A percentile compares a stretch with the other conserved stretches of the same genome.
Conservation (phyloP, 2,888 invertebrate genomes). For the Cheilosia variabilis region DNA sequence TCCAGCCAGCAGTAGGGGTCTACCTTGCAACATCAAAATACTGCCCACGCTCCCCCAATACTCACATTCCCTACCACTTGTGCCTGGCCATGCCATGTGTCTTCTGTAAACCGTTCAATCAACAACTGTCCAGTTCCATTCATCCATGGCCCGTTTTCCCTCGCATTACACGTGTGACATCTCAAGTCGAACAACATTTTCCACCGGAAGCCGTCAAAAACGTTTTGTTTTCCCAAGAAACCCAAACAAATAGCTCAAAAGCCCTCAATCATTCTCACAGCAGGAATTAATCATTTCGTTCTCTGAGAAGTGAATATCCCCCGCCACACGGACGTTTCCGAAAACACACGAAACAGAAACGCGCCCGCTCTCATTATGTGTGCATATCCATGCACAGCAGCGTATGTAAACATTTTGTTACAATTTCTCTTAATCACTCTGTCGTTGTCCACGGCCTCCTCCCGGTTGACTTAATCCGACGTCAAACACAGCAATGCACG, state of each 20-base stretch:
- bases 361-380: conserved; percentile 51
- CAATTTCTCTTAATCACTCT: conserved; percentile 73
- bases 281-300: conserved; percentile 61
- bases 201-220: conserved; percentile 50
- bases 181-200: conserved; percentile 42
- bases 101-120: not conserved
- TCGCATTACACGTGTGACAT: conserved; percentile 35
- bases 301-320: conserved; percentile 47
- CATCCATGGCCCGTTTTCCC: conserved; percentile 5
- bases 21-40: too few relatives aligned
- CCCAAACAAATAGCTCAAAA: conserved; percentile 40
- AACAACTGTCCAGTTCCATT: not conserved
- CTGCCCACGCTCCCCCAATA: too few relatives aligned
- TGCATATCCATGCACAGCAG: conserved; percentile 44
- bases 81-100: too few relatives aligned
- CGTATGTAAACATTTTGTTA: conserved; percentile 75
- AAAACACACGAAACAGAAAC: conserved; percentile 32
- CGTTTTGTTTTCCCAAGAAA: conserved; percentile 21
- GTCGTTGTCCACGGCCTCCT: conserved; percentile 54
- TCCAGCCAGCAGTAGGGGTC: too few relatives aligned
- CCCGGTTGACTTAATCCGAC: conserved; percentile 65
- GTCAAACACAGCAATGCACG: conserved; percentile 15
- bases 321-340: conserved; percentile 17
- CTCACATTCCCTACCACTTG: too few relatives aligned
- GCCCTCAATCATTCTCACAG: conserved; percentile 60